A percentile compares a stretch with the other conserved stretches of the same genome.
Conservation (phyloP, 2,113 vertebrate species). For the Polyodon spathula region DNA sequence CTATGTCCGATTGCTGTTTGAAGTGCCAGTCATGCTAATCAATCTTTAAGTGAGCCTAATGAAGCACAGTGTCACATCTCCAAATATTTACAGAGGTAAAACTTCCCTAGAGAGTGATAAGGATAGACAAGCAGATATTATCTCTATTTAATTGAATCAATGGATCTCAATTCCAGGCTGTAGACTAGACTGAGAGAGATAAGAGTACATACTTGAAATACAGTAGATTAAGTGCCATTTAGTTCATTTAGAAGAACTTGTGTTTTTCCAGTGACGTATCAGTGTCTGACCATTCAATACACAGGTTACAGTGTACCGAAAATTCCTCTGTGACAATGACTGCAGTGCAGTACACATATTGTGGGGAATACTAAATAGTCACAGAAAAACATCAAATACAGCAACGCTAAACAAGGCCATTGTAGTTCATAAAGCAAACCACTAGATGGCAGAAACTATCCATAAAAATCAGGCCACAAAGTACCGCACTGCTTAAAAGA, state of each 20-base stretch:
- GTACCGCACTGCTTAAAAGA: conserved; percentile 39
- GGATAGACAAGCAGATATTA: neutral
- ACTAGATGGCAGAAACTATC: conserved; percentile 55
- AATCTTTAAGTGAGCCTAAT: neutral
- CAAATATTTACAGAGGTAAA: neutral
- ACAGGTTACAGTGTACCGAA: no score
- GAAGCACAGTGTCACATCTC: neutral
- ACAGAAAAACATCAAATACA: no score
- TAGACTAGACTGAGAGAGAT: neutral
- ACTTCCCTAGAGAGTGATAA: neutral
- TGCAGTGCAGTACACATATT: no score
- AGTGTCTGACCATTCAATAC: no score
- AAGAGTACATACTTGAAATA: no score
- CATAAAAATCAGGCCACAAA: conserved; percentile 19
- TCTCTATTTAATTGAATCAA: neutral
- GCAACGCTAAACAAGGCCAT: no score
- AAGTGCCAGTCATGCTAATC: neutral
- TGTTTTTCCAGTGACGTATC: no score
- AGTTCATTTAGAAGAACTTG: no score
- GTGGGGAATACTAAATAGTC: no score
- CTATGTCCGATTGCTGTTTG: no score
- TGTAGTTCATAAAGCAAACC: conserved; percentile 14
- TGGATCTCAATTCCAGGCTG: neutral
- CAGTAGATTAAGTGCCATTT: no score
- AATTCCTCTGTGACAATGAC: no score